These are phyloP conservation scores for Scaptomyza pallida DNA, from an alignment of 1,140 invertebrate species.

Conservation along the genomic window DNA sequence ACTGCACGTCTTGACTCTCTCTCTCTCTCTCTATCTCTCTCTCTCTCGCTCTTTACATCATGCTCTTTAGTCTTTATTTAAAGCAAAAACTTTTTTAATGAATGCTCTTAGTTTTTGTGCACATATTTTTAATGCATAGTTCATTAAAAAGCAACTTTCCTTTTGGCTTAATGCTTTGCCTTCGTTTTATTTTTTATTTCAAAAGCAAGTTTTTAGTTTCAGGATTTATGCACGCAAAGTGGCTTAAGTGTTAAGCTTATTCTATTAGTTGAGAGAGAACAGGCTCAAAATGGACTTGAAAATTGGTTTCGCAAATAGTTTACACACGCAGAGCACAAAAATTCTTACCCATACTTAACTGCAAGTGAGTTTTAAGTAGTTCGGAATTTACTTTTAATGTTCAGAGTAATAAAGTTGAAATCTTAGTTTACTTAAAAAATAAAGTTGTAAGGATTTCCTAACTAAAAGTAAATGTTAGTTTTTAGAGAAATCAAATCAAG, in stretches of 20 bases:
- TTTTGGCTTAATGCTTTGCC: slow-evolving; percentile 28
- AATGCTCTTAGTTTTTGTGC: slow-evolving; percentile 78
- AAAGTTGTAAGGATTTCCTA: too few relatives aligned
- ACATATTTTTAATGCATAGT: slow-evolving; percentile 80
- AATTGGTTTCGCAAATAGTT: slow-evolving; percentile 56
- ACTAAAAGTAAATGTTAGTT: too few relatives aligned
- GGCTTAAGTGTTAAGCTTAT: slow-evolving; percentile 59
- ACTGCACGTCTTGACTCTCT: slow-evolving; percentile 38
- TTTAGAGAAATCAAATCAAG: too few relatives aligned
- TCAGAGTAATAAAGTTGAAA: too few relatives aligned
- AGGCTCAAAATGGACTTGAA: slow-evolving; percentile 55
- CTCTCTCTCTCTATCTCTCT: too few relatives aligned
- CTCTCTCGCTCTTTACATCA: too few relatives aligned
- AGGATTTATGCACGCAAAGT: slow-evolving; percentile 62
- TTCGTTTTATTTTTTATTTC: slow-evolving; percentile 41
- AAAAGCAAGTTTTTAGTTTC: slow-evolving; percentile 34
- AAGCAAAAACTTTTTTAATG: slow-evolving; percentile 80
- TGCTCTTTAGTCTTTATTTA: slow-evolving; percentile 59
- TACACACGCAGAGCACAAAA: background rate
- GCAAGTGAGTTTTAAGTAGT: too few relatives aligned
- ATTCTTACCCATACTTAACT: background rate
- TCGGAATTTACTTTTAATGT: too few relatives aligned
- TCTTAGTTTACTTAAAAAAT: too few relatives aligned
- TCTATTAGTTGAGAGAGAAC: slow-evolving; percentile 54
- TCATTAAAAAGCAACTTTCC: slow-evolving; percentile 77